Conservation (phyloP, 2,888 invertebrate species). For the Belgica antarctica region DNA sequence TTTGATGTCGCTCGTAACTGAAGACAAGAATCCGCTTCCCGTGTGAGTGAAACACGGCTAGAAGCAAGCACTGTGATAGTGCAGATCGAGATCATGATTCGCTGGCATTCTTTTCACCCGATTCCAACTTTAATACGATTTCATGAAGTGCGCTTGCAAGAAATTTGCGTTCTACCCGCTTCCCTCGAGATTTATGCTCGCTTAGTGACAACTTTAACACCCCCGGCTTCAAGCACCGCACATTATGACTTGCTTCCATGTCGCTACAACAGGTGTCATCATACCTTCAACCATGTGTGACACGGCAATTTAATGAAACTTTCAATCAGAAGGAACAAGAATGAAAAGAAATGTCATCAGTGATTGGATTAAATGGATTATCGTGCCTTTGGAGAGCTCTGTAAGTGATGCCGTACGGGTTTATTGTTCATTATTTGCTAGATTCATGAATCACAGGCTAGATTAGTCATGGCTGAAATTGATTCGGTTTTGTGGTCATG, state of each 20-base stretch:
- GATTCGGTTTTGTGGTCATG: too few species aligned
- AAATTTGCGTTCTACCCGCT: background rate
- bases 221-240: too few species aligned
- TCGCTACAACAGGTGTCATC: slow-evolving; percentile 2
- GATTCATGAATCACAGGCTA: too few species aligned
- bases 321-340: background rate
- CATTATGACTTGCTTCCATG: background rate
- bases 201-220: background rate
- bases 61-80: background rate
- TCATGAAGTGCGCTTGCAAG: background rate
- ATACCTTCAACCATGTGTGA: background rate
- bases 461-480: too few species aligned
- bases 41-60: background rate
- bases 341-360: background rate
- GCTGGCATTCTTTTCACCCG: slow-evolving; percentile 16
- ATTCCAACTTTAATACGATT: slow-evolving; percentile 12
- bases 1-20: background rate
- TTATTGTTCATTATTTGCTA: too few species aligned
- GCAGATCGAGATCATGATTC: background rate
- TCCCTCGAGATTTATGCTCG: background rate
- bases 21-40: background rate
- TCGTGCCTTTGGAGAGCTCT: too few species aligned
- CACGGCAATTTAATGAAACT: background rate
- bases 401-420: too few species aligned
- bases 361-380: too few species aligned